Evolutionary conservation across 2,797 vertebrate species (phyloP).

Genomic region (Fratercula arctica): DNA sequence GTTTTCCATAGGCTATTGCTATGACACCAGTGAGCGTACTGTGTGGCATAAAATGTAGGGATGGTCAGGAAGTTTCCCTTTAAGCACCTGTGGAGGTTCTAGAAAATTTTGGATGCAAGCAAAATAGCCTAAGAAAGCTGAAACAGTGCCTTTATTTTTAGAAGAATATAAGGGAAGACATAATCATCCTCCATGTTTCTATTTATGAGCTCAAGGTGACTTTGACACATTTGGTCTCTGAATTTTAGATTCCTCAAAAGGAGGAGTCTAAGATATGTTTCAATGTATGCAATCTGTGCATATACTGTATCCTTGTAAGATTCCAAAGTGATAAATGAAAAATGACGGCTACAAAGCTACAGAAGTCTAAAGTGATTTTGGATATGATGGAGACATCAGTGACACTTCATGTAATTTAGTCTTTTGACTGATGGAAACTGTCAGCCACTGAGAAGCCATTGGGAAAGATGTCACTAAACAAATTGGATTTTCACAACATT

Average conservation of each 20-base stretch:
- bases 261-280: neutral
- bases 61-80: neutral
- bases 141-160: neutral
- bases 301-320: neutral
- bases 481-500: conserved; percentile 22
- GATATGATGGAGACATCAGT: conserved; percentile 41
- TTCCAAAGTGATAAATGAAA: conserved; percentile 29
- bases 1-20: neutral
- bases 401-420: conserved; percentile 32
- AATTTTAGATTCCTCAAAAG: neutral
- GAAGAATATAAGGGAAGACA: neutral
- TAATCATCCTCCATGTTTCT: neutral
- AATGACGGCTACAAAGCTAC: neutral
- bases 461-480: conserved; percentile 19
- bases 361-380: conserved; percentile 30
- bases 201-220: neutral
- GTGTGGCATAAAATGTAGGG: neutral
- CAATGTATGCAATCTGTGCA: neutral
- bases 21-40: neutral
- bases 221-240: neutral
- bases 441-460: conserved; percentile 12
- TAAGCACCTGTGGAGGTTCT: neutral
- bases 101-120: neutral
- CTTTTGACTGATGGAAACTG: conserved; percentile 30
- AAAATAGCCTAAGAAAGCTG: neutral